These are phyloP conservation scores for Chelonoidis abingdonii DNA, from an alignment of 2,113 vertebrate species.

Conservation along the genomic window DNA sequence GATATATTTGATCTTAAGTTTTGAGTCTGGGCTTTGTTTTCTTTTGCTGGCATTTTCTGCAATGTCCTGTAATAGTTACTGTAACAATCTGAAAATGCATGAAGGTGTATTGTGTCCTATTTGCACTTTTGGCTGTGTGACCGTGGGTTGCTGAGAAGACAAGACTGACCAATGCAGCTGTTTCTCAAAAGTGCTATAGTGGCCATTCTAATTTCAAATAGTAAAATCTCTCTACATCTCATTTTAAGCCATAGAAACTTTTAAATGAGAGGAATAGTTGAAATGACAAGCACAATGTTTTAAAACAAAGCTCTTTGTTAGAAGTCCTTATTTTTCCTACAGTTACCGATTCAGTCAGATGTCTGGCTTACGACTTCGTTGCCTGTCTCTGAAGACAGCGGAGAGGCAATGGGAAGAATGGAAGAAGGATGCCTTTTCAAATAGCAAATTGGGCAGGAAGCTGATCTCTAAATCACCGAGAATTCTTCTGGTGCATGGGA, in stretches of 20 bases:
- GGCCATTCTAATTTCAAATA: not conserved
- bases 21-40: not conserved
- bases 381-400: not conserved
- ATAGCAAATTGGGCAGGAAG: not conserved
- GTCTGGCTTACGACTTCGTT: not conserved
- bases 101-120: fast-evolving
- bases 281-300: not conserved
- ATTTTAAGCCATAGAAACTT: not conserved
- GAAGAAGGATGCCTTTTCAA: not conserved
- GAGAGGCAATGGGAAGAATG: not conserved
- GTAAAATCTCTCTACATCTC: not conserved
- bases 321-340: not conserved
- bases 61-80: not conserved
- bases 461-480: not conserved
- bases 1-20: not conserved
- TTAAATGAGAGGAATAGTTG: not conserved
- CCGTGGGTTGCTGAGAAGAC: not conserved
- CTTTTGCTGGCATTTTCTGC: not conserved
- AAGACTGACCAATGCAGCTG: not conserved
- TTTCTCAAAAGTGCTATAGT: not conserved
- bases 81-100: not conserved
- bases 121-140: fast-evolving
- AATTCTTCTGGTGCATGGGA: fast-evolving
- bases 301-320: too few species aligned
- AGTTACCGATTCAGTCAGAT: too few species aligned